Evolutionary conservation across 2,797 vertebrate genomes (phyloP), one percentile per base, ranked within the genome.

Genomic region (Pempheris klunzingeri): DNA sequence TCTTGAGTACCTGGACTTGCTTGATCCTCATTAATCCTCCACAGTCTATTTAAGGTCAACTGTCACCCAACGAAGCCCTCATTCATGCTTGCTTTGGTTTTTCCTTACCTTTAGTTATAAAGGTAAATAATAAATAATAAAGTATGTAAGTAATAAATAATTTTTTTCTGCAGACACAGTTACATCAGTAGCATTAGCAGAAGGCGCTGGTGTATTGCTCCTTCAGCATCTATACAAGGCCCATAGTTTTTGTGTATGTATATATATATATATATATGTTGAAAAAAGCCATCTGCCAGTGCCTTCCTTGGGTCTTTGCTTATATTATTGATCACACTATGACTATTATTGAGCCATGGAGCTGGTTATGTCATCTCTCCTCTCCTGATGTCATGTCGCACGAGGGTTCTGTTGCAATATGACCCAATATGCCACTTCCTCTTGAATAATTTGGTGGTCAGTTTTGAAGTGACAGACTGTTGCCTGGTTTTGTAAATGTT

Each of bases 401-500:
- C 15, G 8, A 53, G 22, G 63, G 26, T 30, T 20, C 47, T 57
- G 46, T 52, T 69, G 39, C 36, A 13, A 26, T 14, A 18, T 50
- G 17, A n/a, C 17, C 14, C 8, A 22, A 30, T 41, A 22, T 55
- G 41, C 64, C 66, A 59, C 44, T 28, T 57, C n/a, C 63, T 81
- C 73, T 59, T 86, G 38, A 81, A 76, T 79, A 73, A 80, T 80
- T 79, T 63, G 73, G 41, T 52, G 46, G 59, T 70, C 61, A 63
- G 47, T 79, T 83, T 67, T 54, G 43, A 67, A 55, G 73, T 52
- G 17, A 22, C 55, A 65, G 52, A 14, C 58, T 74, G 59, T 69
- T 58, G 22, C 71, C 67, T 39, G 18, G 44, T 54, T 62, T 53
- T 49, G 43, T 77, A 59, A 71, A 78, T 69, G 32, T 80, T 58